Percentiles rank a stretch among this genome's conserved stretches.
Evolutionary conservation across 2,797 vertebrate genomes (phyloP).

Genomic region (Parotocinclus haroldoi): DNA sequence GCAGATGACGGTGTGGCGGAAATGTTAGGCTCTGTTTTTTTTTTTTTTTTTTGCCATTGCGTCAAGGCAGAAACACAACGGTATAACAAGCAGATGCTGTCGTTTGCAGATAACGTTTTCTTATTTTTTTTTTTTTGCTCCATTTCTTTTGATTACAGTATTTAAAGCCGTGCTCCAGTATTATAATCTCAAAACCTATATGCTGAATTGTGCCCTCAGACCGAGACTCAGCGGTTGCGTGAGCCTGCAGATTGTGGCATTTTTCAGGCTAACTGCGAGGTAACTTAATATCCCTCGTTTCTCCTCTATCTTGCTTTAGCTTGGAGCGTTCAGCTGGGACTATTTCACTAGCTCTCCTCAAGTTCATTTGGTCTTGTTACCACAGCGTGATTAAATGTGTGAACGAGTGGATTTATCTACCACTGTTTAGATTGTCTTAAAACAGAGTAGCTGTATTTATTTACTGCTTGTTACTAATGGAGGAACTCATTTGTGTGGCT

Average conservation of each 20-base stretch:
- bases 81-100: no score
- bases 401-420: not conserved
- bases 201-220: constrained; percentile 3
- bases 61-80: no score
- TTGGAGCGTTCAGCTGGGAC: not conserved
- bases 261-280: no score
- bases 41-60: no score
- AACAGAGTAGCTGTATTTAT: not conserved
- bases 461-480: not conserved
- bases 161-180: no score
- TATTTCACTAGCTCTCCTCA: not conserved
- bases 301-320: constrained; percentile 1
- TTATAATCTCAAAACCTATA: no score
- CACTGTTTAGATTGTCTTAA: not conserved
- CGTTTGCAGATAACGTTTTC: no score
- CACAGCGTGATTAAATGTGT: not conserved
- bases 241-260: no score
- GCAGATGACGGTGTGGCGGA: no score
- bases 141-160: no score
- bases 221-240: not conserved
- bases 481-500: not conserved
- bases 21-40: no score
- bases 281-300: not conserved
- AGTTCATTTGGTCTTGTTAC: constrained; percentile 4
- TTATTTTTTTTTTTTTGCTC: no score